Evolutionary conservation across 2,888 invertebrate genomes (phyloP).

Genomic region (Anodontia alba): DNA sequence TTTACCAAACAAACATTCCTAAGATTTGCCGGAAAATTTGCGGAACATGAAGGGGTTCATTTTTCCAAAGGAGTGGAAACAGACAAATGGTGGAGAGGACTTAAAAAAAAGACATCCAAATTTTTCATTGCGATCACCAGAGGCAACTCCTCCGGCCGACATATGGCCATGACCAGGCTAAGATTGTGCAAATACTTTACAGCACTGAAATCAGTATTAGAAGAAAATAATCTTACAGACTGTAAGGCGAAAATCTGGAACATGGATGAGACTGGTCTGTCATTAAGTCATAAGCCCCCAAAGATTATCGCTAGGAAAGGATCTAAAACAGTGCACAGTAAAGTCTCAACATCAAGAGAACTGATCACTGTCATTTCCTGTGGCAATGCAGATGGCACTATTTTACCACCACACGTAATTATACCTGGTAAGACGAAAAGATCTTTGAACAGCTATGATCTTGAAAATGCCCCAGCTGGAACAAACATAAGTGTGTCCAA

Average conservation of each 20-base stretch:
- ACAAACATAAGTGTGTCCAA: constrained; percentile 30
- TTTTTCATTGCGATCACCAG: constrained; percentile 36
- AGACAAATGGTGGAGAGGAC: constrained; percentile 43
- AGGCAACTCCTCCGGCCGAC: constrained; percentile 33
- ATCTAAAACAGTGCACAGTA: constrained; percentile 24
- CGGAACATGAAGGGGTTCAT: constrained; percentile 11
- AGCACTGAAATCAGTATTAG: constrained; percentile 17
- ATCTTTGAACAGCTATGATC: constrained; percentile 22
- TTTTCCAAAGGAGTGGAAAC: constrained; percentile 28
- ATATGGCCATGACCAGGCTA: constrained; percentile 36
- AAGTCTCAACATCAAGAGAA: constrained; percentile 25
- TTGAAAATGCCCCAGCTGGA: constrained; percentile 24
- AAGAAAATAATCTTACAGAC: constrained; percentile 8
- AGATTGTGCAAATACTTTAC: constrained; percentile 17
- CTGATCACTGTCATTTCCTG: constrained; percentile 44
- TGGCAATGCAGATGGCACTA: constrained; percentile 39
- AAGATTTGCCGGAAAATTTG: constrained; percentile 26
- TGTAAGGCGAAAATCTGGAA: constrained; percentile 39
- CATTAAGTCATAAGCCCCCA: constrained; percentile 2
- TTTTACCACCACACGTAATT: constrained; percentile 47
- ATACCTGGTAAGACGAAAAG: constrained; percentile 48
- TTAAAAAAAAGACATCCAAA: constrained; percentile 31
- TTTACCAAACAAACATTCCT: constrained; percentile 32
- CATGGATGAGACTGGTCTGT: constrained; percentile 46
- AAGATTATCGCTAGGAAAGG: constrained; percentile 30